Conservation (phyloP, 2,113 vertebrate genomes). For the Hemiprocne comata region DNA sequence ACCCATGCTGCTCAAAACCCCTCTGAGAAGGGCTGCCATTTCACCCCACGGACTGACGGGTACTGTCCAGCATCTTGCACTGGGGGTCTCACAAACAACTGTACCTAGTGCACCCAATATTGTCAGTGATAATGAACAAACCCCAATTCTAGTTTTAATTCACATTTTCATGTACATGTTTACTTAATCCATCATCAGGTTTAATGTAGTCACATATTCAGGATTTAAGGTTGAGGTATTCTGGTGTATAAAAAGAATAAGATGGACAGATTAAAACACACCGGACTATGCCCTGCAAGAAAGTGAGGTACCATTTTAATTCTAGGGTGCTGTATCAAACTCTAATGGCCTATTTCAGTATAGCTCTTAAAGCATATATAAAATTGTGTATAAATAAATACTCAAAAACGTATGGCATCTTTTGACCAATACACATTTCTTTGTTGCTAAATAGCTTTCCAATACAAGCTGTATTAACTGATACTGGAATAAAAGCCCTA, state of each 20-base stretch:
- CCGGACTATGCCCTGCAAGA: neutral
- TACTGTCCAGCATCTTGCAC: neutral
- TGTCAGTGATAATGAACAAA: neutral
- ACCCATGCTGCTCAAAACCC: neutral
- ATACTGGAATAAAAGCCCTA: neutral
- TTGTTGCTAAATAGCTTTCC: neutral
- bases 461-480: neutral
- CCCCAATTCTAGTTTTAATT: neutral
- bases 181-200: neutral
- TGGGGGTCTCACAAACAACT: neutral
- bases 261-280: neutral
- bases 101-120: accelerated
- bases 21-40: accelerated
- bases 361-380: neutral
- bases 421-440: neutral
- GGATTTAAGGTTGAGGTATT: neutral
- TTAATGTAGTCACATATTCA: neutral
- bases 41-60: neutral
- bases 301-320: neutral
- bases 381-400: neutral
- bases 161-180: neutral
- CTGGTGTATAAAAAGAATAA: neutral
- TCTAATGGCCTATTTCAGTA: neutral
- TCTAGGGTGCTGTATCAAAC: neutral
- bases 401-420: neutral